These are phyloP conservation scores for Dolichopus griseipennis DNA, from an alignment of 2,888 invertebrate species.

Conservation along the genomic window DNA sequence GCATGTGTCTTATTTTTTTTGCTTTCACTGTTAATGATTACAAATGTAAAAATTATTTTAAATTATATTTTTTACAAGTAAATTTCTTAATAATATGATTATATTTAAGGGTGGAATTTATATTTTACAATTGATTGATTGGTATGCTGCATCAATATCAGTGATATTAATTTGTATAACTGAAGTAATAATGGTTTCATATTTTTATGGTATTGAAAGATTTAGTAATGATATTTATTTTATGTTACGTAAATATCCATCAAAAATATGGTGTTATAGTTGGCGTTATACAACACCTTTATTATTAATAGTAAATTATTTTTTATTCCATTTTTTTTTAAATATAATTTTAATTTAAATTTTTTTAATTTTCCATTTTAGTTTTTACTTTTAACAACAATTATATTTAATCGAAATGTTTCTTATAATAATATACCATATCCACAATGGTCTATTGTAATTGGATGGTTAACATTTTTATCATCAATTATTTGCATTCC, in stretches of 20 bases:
- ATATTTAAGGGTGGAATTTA: constrained; percentile 72
- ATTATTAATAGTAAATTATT: constrained; percentile 51
- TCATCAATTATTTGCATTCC: constrained; percentile 72
- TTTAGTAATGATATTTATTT: constrained; percentile 59
- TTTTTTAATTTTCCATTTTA: constrained; percentile 30
- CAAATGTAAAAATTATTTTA: constrained; percentile 53
- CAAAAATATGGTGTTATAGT: constrained; percentile 56
- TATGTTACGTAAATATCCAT: constrained; percentile 57
- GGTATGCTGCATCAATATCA: constrained; percentile 77
- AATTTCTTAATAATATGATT: neutral
- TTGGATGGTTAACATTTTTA: constrained; percentile 59
- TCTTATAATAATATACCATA: constrained; percentile 45
- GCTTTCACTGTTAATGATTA: constrained; percentile 62
- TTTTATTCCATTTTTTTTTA: neutral
- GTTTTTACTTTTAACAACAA: constrained; percentile 57
- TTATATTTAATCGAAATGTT: constrained; percentile 50
- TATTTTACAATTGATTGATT: constrained; percentile 71
- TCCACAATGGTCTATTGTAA: constrained; percentile 51
- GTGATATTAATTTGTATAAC: constrained; percentile 68
- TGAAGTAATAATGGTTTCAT: constrained; percentile 71
- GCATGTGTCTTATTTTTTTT: constrained; percentile 55
- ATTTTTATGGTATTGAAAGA: constrained; percentile 65
- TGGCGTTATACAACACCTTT: constrained; percentile 66
- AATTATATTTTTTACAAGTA: neutral
- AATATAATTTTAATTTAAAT: neutral